Evolutionary conservation across 2,113 vertebrate species (phyloP).

Genomic region (Podiceps cristatus): DNA sequence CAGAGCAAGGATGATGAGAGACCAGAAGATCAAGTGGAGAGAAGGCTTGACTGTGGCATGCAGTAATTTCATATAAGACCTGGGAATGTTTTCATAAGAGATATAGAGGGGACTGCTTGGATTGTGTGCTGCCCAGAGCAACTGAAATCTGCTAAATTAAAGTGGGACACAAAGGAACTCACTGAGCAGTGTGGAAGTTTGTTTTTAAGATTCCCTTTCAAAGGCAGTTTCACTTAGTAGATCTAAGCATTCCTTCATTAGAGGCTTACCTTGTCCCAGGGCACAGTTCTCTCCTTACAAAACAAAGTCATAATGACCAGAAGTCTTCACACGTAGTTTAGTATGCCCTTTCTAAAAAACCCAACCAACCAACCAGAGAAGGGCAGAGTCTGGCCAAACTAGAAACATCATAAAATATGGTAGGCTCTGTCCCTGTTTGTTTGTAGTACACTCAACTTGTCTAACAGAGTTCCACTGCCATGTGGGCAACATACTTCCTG

Average conservation of each 20-base stretch:
- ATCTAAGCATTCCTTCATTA: neutral
- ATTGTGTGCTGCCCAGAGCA: neutral
- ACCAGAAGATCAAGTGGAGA: neutral
- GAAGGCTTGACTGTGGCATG: neutral
- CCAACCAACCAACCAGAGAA: neutral
- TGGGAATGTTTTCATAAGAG: neutral
- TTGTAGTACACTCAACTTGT: neutral
- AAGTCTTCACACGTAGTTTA: neutral
- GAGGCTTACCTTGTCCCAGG: neutral
- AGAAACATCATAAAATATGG: rapidly evolving
- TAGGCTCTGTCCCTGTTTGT: neutral
- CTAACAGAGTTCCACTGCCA: neutral
- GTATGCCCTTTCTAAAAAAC: neutral
- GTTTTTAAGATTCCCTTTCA: neutral
- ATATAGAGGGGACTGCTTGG: neutral
- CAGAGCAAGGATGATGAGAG: neutral
- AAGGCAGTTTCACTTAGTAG: neutral
- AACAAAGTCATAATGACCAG: neutral
- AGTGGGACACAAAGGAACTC: neutral
- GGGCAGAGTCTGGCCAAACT: neutral
- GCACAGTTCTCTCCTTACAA: neutral
- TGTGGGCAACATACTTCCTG: neutral
- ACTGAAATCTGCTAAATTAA: neutral
- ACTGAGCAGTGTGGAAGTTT: neutral
- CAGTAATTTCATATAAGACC: neutral